Evolutionary conservation across 2,888 invertebrate species (phyloP), one percentile per base, ranked within the genome.

Genomic region (Epistrophe eligans): DNA sequence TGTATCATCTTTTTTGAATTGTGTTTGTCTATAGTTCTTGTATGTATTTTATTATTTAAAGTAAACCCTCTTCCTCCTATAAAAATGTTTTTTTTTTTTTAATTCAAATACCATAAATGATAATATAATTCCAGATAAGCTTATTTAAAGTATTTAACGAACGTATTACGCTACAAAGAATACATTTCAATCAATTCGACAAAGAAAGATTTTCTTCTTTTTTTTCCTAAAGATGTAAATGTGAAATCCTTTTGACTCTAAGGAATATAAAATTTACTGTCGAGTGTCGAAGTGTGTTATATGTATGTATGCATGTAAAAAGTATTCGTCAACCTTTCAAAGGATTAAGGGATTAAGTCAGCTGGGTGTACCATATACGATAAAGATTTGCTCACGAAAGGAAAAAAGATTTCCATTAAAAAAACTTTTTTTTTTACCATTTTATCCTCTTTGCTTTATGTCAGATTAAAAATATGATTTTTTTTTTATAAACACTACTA

Each of bases 281-380:
- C n/a, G n/a, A 19, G 6, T 8, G 10, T 17, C n/a, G 9, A 48
- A 10, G 9, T 40, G 10, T 24, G 24, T 24, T 24, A 24, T 38
- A 11, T 38, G 11, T 17, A 35, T 6, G 11, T 38, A 11, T 38
- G 11, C 11, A 35, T 6, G 11, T n/a, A 45, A 28, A 45, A 64
- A 64, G 32, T 32, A 64, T 64, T 64, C 28, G 32, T 28, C 15
- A 64, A 64, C 45, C 45, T 64, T 48, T 17, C 11, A 32, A 45
- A 32, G 64, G 17, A 64, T 45, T 62, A 3, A 32, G 11, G 32
- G n/a, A 45, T 64, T 45, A 64, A 32, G 13, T 40, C 32, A 38
- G 43, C n/a, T 45, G 11, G 11, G 7, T 28, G 28, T 28, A 9
- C 15, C 9, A 0, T 17, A 15, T 15, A 28, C 1, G 11, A 64